A percentile compares a stretch with the other conserved stretches of the same genome.
Evolutionary conservation across 2,888 invertebrate genomes (phyloP).

Genomic region (Ethmia dodecea): DNA sequence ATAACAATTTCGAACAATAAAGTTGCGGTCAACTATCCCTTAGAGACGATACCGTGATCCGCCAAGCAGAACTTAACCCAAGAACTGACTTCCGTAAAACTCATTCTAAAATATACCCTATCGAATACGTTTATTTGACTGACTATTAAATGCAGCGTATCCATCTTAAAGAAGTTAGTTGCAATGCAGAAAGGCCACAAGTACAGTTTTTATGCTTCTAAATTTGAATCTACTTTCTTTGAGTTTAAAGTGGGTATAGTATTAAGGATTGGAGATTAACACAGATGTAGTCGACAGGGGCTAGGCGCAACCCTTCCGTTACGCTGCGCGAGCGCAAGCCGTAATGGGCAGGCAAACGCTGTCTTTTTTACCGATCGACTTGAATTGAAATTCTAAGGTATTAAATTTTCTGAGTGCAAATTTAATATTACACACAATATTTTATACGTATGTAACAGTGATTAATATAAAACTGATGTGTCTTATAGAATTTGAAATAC

Average conservation of each 20-base stretch:
- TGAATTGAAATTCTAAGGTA: slow-evolving; percentile 20
- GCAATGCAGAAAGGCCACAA: slow-evolving; percentile 7
- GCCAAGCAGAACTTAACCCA: slow-evolving; percentile 43
- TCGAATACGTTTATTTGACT: too few species aligned
- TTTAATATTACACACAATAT: too few species aligned
- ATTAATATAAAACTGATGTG: too few species aligned
- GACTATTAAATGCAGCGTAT: too few species aligned
- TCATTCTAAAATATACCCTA: too few species aligned
- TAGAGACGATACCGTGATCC: slow-evolving; percentile 38
- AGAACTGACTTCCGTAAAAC: slow-evolving; percentile 22
- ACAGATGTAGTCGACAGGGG: slow-evolving; percentile 29
- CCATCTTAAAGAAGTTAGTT: too few species aligned
- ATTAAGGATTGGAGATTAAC: slow-evolving; percentile 15
- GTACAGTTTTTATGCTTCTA: not conserved
- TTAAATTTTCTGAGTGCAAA: slow-evolving; percentile 20
- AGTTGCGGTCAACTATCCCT: slow-evolving; percentile 47
- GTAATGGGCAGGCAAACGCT: slow-evolving; percentile 61
- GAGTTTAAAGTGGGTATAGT: not conserved
- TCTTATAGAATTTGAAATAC: too few species aligned
- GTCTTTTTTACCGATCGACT: slow-evolving; percentile 27
- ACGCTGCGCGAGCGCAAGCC: slow-evolving; percentile 51
- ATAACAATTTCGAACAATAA: slow-evolving; percentile 55
- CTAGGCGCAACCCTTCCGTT: slow-evolving; percentile 59
- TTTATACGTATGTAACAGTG: too few species aligned
- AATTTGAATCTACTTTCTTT: not conserved